phyloP scores from a whole-genome alignment of 2,113 vertebrate species.

The Typhlomys cinereus region DNA sequence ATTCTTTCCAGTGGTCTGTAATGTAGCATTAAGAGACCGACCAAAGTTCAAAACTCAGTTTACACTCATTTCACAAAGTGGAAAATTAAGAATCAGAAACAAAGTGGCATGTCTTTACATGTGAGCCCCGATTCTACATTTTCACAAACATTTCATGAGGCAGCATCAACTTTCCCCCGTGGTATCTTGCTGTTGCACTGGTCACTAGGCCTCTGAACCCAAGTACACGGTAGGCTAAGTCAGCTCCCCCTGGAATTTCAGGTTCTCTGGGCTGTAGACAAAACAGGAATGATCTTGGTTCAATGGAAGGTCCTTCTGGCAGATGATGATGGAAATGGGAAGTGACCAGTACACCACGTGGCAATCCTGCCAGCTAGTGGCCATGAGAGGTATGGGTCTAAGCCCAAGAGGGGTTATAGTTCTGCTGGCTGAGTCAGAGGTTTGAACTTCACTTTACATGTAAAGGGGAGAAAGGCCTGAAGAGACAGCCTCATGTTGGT shows the following conservation, averaged over 20 bases:
- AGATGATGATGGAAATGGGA: background rate
- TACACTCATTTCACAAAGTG: background rate
- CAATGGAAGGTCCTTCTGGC: constrained; percentile 22
- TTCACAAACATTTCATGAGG: background rate
- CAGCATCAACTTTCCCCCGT: background rate
- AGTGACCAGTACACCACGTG: background rate
- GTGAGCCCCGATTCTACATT: background rate
- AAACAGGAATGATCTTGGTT: constrained; percentile 4
- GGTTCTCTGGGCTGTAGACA: background rate
- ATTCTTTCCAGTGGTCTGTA: background rate
- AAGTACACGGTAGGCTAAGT: background rate
- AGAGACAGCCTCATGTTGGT: too few species aligned
- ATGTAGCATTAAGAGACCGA: background rate
- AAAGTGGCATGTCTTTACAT: background rate
- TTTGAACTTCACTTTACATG: background rate
- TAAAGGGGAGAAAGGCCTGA: background rate
- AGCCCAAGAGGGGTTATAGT: background rate
- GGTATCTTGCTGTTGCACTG: background rate
- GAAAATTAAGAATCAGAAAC: background rate
- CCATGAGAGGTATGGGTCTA: background rate
- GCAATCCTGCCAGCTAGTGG: constrained; percentile 71
- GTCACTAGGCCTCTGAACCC: background rate
- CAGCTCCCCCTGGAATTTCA: background rate
- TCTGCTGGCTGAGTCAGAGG: background rate
- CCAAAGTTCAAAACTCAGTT: background rate